phyloP scores from a whole-genome alignment of 2,888 invertebrate genomes.

The Euclidia mi region DNA sequence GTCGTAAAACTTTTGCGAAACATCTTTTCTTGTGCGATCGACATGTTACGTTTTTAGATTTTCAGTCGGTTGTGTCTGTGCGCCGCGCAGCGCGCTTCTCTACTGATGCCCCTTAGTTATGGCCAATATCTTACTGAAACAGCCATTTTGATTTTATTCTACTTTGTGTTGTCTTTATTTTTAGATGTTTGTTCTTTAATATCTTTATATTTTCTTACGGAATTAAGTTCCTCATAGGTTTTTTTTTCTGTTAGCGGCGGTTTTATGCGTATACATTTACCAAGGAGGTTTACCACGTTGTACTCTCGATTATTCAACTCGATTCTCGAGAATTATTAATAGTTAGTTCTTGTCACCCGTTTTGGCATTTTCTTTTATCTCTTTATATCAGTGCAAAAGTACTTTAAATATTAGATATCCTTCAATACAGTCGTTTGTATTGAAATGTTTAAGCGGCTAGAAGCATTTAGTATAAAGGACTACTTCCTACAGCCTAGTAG shows the following conservation, averaged over 20 bases:
- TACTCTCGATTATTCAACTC: too few relatives aligned
- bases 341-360: too few relatives aligned
- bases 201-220: not conserved
- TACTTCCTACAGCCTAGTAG: too few relatives aligned
- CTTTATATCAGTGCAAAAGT: too few relatives aligned
- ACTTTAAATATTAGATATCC: too few relatives aligned
- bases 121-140: conserved; percentile 67
- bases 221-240: not conserved
- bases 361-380: too few relatives aligned
- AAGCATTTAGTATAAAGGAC: too few relatives aligned
- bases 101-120: conserved; percentile 67
- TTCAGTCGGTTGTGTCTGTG: conserved; percentile 53
- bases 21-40: conserved; percentile 76
- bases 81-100: conserved; percentile 24
- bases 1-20: conserved; percentile 78
- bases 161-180: conserved; percentile 45
- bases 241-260: not conserved
- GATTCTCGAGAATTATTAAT: too few relatives aligned
- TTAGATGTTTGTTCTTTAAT: conserved; percentile 36
- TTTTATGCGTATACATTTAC: too few relatives aligned
- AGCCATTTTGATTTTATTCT: conserved; percentile 66
- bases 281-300: too few relatives aligned
- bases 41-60: conserved; percentile 81
- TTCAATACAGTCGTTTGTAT: too few relatives aligned
- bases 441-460: too few relatives aligned